phyloP scores from a whole-genome alignment of 2,797 vertebrate species.

The Cygnus olor region DNA sequence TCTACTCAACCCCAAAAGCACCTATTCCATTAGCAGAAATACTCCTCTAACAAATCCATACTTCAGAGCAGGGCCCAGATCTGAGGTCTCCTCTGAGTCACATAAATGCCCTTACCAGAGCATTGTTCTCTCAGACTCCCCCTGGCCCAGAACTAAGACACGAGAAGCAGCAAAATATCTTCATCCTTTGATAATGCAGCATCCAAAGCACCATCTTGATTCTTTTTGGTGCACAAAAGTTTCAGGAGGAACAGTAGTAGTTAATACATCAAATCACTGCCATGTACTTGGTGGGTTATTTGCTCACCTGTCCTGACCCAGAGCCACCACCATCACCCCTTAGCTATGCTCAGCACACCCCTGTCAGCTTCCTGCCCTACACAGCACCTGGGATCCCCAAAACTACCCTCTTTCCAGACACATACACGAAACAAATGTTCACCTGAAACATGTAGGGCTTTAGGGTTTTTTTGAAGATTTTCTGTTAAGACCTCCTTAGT shows the following conservation, averaged over 20 bases:
- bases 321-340: not conserved
- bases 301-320: not conserved
- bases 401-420: not conserved
- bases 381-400: not conserved
- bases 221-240: not conserved
- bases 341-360: not conserved
- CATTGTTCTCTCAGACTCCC: not conserved
- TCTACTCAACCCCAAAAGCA: constrained; percentile 18
- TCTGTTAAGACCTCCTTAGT: not conserved
- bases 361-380: not conserved
- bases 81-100: not conserved
- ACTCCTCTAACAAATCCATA: not conserved
- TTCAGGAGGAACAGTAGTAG: constrained; percentile 19
- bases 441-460: not conserved
- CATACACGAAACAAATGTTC: not conserved
- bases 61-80: constrained; percentile 44
- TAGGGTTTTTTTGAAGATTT: not conserved
- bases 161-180: not conserved
- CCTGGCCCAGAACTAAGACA: not conserved
- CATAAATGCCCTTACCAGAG: constrained; percentile 13
- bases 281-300: not conserved
- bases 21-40: constrained; percentile 39
- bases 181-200: not conserved
- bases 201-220: not conserved
- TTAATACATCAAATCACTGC: constrained; percentile 35